Conservation (phyloP, 2,113 vertebrate genomes). For the Ptychochromis oligacanthus region DNA sequence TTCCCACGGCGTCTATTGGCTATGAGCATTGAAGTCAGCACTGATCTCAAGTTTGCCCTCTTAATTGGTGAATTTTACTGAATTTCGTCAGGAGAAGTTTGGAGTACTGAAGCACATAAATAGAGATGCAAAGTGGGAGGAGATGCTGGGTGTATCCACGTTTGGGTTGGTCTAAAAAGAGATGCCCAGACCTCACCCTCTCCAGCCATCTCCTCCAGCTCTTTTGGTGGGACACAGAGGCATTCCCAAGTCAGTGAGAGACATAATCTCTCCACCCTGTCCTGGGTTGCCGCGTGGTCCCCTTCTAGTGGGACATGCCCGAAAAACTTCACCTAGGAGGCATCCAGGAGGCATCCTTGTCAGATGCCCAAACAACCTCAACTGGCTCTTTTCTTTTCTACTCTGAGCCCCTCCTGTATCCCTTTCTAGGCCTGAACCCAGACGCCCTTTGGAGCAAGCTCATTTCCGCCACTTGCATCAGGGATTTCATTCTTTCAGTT, state of each 20-base stretch:
- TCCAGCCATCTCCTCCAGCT: no score
- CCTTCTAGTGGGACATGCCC: neutral
- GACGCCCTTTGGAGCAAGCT: neutral
- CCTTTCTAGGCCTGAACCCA: neutral
- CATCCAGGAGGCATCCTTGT: no score
- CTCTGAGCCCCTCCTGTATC: neutral
- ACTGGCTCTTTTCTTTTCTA: neutral
- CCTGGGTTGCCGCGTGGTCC: neutral
- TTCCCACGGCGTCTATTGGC: neutral
- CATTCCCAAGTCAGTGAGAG: neutral
- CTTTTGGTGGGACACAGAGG: neutral
- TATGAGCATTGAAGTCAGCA: neutral
- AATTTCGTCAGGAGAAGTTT: neutral
- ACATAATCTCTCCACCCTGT: neutral
- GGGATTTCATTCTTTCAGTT: neutral
- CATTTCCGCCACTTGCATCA: neutral
- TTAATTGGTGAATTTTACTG: neutral
- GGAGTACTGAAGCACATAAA: neutral
- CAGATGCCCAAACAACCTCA: neutral
- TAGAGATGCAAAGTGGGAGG: neutral
- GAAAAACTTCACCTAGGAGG: no score
- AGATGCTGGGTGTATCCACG: neutral
- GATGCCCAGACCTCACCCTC: neutral
- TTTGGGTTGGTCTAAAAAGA: neutral
- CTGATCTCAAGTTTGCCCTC: neutral